phyloP scores from a whole-genome alignment of 2,113 vertebrate species.

The Ameiurus melas region DNA sequence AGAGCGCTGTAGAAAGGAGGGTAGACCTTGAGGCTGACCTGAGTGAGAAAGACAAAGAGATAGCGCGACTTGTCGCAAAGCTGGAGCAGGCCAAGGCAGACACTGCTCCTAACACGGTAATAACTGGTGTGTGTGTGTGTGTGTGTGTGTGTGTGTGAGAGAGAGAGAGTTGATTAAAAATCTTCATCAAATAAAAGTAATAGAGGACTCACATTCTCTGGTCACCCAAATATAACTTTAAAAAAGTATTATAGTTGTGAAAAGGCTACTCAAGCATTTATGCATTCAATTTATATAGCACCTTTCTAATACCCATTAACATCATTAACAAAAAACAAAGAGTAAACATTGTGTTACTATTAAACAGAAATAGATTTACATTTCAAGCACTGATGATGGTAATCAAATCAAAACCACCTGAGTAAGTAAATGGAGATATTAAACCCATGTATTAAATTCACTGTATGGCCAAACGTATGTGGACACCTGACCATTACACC shows the following conservation, averaged over 20 bases:
- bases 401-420: not conserved
- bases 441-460: not conserved
- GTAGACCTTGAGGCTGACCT: conserved; percentile 75
- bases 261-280: not conserved
- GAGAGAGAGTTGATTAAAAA: no score
- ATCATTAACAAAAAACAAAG: not conserved
- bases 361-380: not conserved
- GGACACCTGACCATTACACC: not conserved
- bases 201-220: not conserved
- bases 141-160: not conserved
- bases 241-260: not conserved
- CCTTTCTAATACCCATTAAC: not conserved
- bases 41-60: conserved; percentile 72
- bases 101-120: conserved; percentile 55
- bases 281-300: not conserved
- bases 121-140: conserved; percentile 6
- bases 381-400: not conserved
- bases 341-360: not conserved
- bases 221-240: not conserved
- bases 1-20: conserved; percentile 80
- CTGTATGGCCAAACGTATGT: not conserved
- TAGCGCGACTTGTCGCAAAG: conserved; percentile 65
- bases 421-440: not conserved
- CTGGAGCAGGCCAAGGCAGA: conserved; percentile 58
- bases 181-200: no score